Conservation (phyloP, 2,113 vertebrate species). For the Sprattus sprattus region DNA sequence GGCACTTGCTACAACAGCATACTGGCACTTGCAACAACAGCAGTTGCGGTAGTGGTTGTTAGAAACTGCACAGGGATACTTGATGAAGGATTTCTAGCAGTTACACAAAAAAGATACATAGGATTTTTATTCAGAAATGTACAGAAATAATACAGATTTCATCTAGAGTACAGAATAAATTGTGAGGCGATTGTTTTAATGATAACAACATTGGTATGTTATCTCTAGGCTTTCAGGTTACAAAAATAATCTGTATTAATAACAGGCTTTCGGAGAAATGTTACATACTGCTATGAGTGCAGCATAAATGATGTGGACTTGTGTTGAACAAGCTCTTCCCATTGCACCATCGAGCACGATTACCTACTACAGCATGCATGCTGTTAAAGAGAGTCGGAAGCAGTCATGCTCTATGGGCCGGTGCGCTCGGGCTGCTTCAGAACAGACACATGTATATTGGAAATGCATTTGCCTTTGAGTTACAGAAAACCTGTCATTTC, state of each 20-base stretch:
- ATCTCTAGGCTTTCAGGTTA: conserved; percentile 25
- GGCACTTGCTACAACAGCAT: neutral
- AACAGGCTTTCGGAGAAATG: neutral
- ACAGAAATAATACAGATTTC: neutral
- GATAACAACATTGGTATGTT: conserved; percentile 18
- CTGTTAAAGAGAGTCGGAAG: neutral
- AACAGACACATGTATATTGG: neutral
- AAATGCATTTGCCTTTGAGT: neutral
- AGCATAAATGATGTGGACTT: neutral
- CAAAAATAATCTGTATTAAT: conserved; percentile 37
- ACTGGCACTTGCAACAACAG: neutral
- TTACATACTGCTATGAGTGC: neutral
- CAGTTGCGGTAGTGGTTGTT: neutral
- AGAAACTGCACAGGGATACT: neutral
- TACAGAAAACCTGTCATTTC: neutral
- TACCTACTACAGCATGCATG: neutral
- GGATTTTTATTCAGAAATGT: neutral
- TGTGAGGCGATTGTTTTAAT: neutral
- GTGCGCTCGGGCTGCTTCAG: neutral
- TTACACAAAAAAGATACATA: neutral
- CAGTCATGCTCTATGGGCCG: neutral
- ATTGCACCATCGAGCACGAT: neutral
- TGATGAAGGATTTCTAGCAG: neutral
- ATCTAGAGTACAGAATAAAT: neutral
- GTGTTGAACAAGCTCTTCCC: neutral